A percentile compares a stretch with the other conserved stretches of the same genome.
Conservation (phyloP, 2,113 vertebrate species). For the Ancistrus triradiatus region DNA sequence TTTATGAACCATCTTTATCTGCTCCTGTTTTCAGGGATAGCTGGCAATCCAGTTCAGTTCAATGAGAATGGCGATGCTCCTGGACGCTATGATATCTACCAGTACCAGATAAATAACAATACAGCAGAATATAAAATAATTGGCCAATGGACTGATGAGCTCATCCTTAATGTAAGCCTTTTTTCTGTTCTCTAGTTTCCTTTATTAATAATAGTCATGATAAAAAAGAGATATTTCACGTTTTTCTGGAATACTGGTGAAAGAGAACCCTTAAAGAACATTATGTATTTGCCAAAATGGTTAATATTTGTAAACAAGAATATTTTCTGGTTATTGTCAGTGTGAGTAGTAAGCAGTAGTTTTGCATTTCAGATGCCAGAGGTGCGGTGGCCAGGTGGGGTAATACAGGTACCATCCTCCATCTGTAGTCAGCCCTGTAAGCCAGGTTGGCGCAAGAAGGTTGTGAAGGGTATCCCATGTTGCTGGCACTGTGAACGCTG, state of each 20-base stretch:
- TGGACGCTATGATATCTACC: slow-evolving; percentile 86
- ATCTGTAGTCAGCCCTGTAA: slow-evolving; percentile 70
- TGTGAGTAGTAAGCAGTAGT: slow-evolving; percentile 9
- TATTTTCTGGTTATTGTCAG: neutral
- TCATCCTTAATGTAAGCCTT: slow-evolving; percentile 82
- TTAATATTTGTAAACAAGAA: neutral
- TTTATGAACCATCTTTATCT: slow-evolving; percentile 28
- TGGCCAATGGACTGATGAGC: slow-evolving; percentile 90
- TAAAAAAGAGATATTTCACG: no score
- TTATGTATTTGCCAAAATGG: no score
- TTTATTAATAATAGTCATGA: no score
- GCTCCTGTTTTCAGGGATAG: slow-evolving; percentile 76
- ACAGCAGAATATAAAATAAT: slow-evolving; percentile 91
- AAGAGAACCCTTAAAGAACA: neutral
- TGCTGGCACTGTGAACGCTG: slow-evolving; percentile 74
- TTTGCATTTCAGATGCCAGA: slow-evolving; percentile 57
- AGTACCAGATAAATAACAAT: slow-evolving; percentile 88
- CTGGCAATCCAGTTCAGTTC: slow-evolving; percentile 91
- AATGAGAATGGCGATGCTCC: slow-evolving; percentile 88
- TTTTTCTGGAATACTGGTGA: no score
- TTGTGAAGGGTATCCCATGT: slow-evolving; percentile 71
- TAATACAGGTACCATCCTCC: slow-evolving; percentile 63
- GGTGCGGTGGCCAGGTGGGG: slow-evolving; percentile 68
- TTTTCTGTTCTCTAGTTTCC: no score
- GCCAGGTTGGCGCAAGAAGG: slow-evolving; percentile 69